Evolutionary conservation across 2,797 vertebrate genomes (phyloP).

Genomic region (Sebastes reedi): DNA sequence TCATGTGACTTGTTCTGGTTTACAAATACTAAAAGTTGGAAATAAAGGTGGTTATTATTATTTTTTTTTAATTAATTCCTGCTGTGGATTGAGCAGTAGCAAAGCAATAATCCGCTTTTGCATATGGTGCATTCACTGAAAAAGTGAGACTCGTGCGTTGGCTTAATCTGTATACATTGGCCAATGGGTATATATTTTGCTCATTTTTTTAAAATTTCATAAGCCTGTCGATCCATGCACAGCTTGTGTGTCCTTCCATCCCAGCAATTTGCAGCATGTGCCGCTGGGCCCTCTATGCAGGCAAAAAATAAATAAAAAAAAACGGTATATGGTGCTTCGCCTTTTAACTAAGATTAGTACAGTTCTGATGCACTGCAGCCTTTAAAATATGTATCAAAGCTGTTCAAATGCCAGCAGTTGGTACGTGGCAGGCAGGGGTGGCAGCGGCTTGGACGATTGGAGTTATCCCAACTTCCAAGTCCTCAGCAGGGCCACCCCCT

Average conservation of each 20-base stretch:
- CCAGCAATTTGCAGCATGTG: slow-evolving; percentile 62
- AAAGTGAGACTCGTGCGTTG: not conserved
- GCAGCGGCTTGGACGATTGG: slow-evolving; percentile 76
- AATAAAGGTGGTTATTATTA: not conserved
- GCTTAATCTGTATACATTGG: slow-evolving; percentile 24
- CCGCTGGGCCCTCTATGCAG: slow-evolving; percentile 52
- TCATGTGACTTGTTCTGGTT: not conserved
- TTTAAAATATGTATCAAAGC: slow-evolving; percentile 86
- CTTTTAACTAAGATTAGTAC: slow-evolving; percentile 84
- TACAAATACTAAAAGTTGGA: not conserved
- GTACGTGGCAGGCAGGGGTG: slow-evolving; percentile 76
- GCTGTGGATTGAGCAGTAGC: not conserved
- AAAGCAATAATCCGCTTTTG: not conserved
- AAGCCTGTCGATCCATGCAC: slow-evolving; percentile 52
- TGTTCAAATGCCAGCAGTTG: slow-evolving; percentile 83
- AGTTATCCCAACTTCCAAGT: slow-evolving; percentile 82
- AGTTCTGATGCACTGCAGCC: slow-evolving; percentile 76
- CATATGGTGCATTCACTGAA: not conserved
- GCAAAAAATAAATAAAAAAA: slow-evolving; percentile 11
- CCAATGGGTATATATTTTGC: slow-evolving; percentile 12
- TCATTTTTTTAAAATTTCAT: slow-evolving; percentile 43
- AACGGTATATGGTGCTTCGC: slow-evolving; percentile 60
- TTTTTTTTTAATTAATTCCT: not conserved
- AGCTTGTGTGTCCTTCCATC: slow-evolving; percentile 67
- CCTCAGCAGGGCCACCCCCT: slow-evolving; percentile 77